A percentile compares a stretch with the other conserved stretches of the same genome.
Evolutionary conservation across 1,140 invertebrate species (phyloP).

Genomic region (Drosophila bipectinata): DNA sequence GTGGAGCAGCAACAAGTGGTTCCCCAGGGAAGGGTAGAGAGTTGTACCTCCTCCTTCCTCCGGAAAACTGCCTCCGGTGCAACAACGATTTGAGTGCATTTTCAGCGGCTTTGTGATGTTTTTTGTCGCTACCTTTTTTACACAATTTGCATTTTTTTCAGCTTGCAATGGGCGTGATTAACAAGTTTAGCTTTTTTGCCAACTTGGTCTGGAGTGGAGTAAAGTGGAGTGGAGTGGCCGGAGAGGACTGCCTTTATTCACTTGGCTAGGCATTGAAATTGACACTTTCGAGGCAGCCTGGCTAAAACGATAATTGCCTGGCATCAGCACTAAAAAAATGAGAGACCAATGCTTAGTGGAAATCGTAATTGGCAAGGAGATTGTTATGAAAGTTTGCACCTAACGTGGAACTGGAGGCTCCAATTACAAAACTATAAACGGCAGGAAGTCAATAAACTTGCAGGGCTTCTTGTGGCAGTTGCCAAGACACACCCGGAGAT

Average conservation of each 20-base stretch:
- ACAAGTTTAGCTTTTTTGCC: constrained; percentile 39
- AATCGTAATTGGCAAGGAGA: constrained; percentile 21
- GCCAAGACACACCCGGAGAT: constrained; percentile 26
- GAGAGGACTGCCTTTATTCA: constrained; percentile 22
- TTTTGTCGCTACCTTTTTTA: constrained; percentile 22
- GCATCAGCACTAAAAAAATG: constrained; percentile 3
- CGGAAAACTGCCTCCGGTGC: constrained; percentile 77
- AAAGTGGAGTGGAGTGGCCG: constrained; percentile 1
- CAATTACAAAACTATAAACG: constrained; percentile 15
- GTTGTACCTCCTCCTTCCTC: not conserved
- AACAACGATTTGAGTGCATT: constrained; percentile 56
- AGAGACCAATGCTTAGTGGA: constrained; percentile 28
- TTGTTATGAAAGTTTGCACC: constrained; percentile 30
- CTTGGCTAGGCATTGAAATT: constrained; percentile 51
- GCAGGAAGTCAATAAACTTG: constrained; percentile 19
- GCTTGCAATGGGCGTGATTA: constrained; percentile 65
- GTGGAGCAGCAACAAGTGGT: constrained; percentile 64
- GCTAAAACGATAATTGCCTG: constrained; percentile 39
- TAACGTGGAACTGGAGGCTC: constrained; percentile 11
- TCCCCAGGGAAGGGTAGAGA: constrained; percentile 6
- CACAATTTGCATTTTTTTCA: constrained; percentile 68
- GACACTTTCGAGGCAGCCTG: constrained; percentile 41
- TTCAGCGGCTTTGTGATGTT: constrained; percentile 40
- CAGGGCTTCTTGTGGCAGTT: constrained; percentile 18
- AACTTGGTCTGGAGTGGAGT: constrained; percentile 4